These are phyloP conservation scores for Anthopleura sola DNA, from an alignment of 64 coral and sea anemone genomes.

Conservation along the genomic window DNA sequence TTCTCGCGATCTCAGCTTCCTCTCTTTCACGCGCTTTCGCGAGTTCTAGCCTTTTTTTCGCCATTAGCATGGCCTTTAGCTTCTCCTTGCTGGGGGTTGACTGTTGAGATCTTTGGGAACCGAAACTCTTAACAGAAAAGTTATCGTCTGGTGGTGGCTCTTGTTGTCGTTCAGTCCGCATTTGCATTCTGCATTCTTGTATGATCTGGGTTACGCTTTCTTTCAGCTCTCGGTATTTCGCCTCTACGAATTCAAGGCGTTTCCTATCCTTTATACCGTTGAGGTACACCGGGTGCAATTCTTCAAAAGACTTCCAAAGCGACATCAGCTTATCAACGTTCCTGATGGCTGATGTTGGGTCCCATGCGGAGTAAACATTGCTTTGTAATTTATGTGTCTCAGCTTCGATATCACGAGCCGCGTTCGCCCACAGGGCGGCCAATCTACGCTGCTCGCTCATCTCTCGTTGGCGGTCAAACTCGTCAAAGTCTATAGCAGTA, in stretches of 20 bases:
- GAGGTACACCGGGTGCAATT: not conserved
- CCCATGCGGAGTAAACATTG: not conserved
- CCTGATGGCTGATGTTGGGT: not conserved
- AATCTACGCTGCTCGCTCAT: conserved; percentile 2
- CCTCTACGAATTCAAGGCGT: not conserved
- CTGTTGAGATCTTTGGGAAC: not conserved
- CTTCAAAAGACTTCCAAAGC: not conserved
- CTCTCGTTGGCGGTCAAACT: not conserved
- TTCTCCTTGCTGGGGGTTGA: not conserved
- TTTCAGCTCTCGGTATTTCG: not conserved
- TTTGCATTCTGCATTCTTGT: not conserved
- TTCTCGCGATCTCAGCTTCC: conserved; percentile 12
- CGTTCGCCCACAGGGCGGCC: conserved; percentile 4
- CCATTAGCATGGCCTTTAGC: not conserved
- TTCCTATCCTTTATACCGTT: not conserved
- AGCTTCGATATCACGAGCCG: not conserved
- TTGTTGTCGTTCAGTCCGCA: not conserved
- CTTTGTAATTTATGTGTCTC: not conserved
- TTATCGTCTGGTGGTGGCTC: not conserved
- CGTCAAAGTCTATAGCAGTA: not conserved
- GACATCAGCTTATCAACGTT: not conserved
- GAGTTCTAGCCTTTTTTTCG: conserved; percentile 28
- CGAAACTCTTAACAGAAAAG: not conserved
- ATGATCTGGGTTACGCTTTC: not conserved
- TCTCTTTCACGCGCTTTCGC: conserved; percentile 19